Base-by-base conservation (phyloP, 2,888 invertebrate genomes). In the Sarcophaga carnaria region DNA sequence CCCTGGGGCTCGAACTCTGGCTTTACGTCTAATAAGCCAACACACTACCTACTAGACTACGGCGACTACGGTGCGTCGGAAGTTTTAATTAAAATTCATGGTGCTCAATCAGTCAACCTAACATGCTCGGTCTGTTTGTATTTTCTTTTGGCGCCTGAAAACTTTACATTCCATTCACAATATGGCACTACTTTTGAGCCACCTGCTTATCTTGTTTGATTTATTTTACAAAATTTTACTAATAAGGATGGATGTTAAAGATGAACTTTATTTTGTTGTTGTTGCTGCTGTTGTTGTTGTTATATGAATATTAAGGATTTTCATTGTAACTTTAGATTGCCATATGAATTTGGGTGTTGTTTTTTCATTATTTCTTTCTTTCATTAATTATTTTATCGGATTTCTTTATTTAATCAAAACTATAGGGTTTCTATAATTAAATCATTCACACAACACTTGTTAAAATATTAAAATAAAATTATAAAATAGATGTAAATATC, bases 371-470 rank as follows among this genome's bases (percentile, higher is more conserved):
- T 37, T 54, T 27, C 47, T 11, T 37, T 25, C 2, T 67, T 67
- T 67, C 20, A 20, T n/a, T 69, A 69, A 69, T 67, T 67, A 67
- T 67, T 77, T 76, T 77, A 77, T 77, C 67, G 14, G 77, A 69
- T 77, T 67, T 59, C n/a, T 59, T 12, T 14, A 54, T 54, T 54
- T 54, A 14, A 54, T 54, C 12, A 54, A 54, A 54, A 54, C 54
- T 54, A 12, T 54, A 14, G 54, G 54, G 54, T 54, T 54, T 54
- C 54, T 14, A 54, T 54, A 17, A 14, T 54, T 54, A 14, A 54
- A 54, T 0, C 54, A 3, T 54, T 54, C 8, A 37, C 8, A 37
- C 37, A 37, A 37, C 2, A 37, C 2, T 37, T 10, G 37, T 37
- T 37, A 8, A 37, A 37, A 37, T 37, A 2, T 54, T 54, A 0